Percentiles rank a stretch among this genome's conserved stretches.
These are phyloP conservation scores for Chloebia gouldiae DNA, from an alignment of 2,113 vertebrate species.

Conservation along the genomic window DNA sequence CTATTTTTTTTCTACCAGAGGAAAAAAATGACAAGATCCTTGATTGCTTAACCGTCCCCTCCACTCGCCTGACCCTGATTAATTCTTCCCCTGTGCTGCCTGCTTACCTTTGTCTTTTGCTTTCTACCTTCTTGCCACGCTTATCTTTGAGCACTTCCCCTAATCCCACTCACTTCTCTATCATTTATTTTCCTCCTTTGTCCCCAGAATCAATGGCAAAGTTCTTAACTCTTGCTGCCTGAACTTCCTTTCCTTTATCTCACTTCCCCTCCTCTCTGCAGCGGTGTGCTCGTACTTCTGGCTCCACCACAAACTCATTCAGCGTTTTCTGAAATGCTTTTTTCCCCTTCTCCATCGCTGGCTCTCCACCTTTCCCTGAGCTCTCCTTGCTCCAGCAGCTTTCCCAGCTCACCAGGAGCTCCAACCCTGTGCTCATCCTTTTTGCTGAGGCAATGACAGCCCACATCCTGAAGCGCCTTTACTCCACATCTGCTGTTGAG, in stretches of 20 bases:
- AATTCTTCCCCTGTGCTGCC: background rate
- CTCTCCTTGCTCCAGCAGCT: background rate
- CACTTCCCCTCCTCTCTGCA: background rate
- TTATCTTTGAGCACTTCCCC: constrained; percentile 44
- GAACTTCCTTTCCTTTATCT: constrained; percentile 51
- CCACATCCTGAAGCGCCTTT: accelerated
- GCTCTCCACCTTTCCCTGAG: background rate
- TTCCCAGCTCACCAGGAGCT: background rate
- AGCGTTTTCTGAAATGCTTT: background rate
- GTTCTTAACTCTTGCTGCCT: constrained; percentile 42
- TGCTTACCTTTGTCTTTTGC: background rate
- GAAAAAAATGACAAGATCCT: background rate
- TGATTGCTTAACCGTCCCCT: accelerated
- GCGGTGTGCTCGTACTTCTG: background rate
- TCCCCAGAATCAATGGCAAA: constrained; percentile 20
- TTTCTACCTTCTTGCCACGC: background rate
- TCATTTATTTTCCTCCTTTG: constrained; percentile 42
- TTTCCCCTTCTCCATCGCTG: accelerated
- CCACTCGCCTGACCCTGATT: background rate
- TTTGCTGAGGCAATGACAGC: background rate
- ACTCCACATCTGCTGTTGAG: background rate
- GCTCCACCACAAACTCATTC: background rate
- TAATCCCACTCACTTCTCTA: constrained; percentile 18
- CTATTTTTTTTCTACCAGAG: background rate
- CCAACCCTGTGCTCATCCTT: background rate